Evolutionary conservation across 2,113 vertebrate species (phyloP).

Genomic region (Sterna hirundo): DNA sequence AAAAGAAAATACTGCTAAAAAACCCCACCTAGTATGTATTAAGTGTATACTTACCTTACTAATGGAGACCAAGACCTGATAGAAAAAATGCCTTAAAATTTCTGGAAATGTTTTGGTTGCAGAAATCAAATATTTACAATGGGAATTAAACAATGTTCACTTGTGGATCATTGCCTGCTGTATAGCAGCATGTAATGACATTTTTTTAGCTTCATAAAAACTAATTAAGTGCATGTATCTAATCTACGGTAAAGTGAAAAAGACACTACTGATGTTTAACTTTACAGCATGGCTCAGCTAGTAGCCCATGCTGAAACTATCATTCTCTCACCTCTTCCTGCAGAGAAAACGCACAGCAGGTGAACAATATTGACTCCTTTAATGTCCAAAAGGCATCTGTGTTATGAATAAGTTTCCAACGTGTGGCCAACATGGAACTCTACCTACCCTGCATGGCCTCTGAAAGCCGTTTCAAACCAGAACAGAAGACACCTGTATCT

Average conservation of each 20-base stretch:
- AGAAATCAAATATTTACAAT: not conserved
- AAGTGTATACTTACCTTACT: not conserved
- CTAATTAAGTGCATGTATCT: not conserved
- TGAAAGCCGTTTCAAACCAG: constrained; percentile 40
- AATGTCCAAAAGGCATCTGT: constrained; percentile 53
- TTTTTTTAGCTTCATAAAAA: not conserved
- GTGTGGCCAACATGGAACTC: constrained; percentile 44
- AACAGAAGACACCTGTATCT: constrained; percentile 25
- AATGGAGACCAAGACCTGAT: not conserved
- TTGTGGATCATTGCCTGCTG: not conserved
- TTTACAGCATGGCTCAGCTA: not conserved
- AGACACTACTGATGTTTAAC: not conserved
- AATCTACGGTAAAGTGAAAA: not conserved
- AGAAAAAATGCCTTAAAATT: not conserved
- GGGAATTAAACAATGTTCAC: not conserved
- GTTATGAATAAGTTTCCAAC: constrained; percentile 50
- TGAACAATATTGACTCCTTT: constrained; percentile 42
- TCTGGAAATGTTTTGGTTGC: not conserved
- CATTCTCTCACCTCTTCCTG: constrained; percentile 15
- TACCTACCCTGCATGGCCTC: constrained; percentile 33
- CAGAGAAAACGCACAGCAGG: constrained; percentile 53
- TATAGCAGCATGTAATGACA: not conserved
- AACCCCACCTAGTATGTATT: not conserved
- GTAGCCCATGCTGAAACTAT: not conserved
- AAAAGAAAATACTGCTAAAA: not conserved